phyloP scores from a whole-genome alignment of 2,113 vertebrate genomes.

The Sceloporus undulatus region DNA sequence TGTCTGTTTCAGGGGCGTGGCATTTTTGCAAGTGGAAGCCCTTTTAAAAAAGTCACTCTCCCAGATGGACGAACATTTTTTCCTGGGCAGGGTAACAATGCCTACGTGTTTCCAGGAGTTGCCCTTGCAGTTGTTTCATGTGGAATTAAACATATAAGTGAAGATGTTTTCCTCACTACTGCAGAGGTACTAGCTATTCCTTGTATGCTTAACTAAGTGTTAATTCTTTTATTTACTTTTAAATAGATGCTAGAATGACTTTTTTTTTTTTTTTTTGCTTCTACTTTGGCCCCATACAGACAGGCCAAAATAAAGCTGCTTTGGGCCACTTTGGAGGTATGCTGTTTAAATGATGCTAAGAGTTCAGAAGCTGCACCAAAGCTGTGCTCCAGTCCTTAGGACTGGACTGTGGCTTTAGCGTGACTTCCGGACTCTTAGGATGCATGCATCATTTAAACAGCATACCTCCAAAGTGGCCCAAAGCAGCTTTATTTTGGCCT shows the following conservation, averaged over 20 bases:
- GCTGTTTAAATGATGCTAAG: no score
- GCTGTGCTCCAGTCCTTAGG: no score
- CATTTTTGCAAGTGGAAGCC: conserved; percentile 97
- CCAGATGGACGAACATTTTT: conserved; percentile 85
- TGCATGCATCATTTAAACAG: no score
- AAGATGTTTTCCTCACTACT: conserved; percentile 89
- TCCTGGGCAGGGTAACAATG: conserved; percentile 97
- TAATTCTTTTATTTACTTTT: not conserved
- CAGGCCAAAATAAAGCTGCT: no score
- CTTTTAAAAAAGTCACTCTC: conserved; percentile 92
- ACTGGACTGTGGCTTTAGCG: no score
- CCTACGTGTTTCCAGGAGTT: conserved; percentile 96
- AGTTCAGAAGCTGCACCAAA: no score
- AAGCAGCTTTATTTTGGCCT: no score
- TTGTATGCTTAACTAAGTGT: not conserved
- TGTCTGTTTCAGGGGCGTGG: conserved; percentile 84
- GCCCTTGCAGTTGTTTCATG: conserved; percentile 89
- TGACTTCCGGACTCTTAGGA: no score
- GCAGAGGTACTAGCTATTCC: conserved; percentile 85
- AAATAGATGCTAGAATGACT: not conserved
- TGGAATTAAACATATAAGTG: conserved; percentile 84
- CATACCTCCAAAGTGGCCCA: no score
- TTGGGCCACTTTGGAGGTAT: no score
- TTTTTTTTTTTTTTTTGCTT: not conserved
- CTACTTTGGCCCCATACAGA: not conserved